Base-by-base conservation (phyloP, 1,140 invertebrate genomes). In the Idris sp. region DNA sequence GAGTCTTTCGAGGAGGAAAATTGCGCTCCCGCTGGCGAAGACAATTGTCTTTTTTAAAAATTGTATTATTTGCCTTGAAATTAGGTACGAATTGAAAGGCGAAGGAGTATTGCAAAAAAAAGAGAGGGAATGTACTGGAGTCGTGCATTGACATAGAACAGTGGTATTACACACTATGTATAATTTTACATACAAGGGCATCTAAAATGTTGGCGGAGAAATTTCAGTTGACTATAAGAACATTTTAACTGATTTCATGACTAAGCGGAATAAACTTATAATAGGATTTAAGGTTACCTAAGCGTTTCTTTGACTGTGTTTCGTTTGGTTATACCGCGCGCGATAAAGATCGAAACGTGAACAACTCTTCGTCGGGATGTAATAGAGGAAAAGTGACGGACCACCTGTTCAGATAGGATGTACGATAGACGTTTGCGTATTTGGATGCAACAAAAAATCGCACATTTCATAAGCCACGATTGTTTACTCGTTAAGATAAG, bases 181-280 rank as follows among this genome's bases (percentile, higher is more conserved):
- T 44, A 40, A 35, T 58, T 58, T 44, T n/a, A n/a, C n/a, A n/a
- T n/a, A 35, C 40, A 22, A n/a, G 18, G 15, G 4, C 18, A 19
- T 14, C 31, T 41, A 38, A 61, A 61, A 59, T n/a, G n/a, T n/a
- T n/a, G 7, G 14, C 5, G 2, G 26, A 41, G 43, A 49, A 49
- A 61, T 49, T 43, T 18, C 6, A 59, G 31, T 33, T 8, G 9
- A 18, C 15, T n/a, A n/a, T n/a, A n/a, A n/a, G n/a, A n/a, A n/a
- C n/a, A 13, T 18, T 4, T 40, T 49, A 49, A 41, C 35, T 25
- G 44, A 41, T 62, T 64, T 51, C 59, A 43, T 64, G 59, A 64
- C 59, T 51, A 64, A 51, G 46, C 59, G 28, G 16, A 51, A 51
- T 51, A 28, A 43, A 26, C 13, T 16, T 18, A 28, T 43, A 51